These are phyloP conservation scores for Acrocephalus arundinaceus DNA, from an alignment of 2,113 vertebrate genomes.

Conservation along the genomic window DNA sequence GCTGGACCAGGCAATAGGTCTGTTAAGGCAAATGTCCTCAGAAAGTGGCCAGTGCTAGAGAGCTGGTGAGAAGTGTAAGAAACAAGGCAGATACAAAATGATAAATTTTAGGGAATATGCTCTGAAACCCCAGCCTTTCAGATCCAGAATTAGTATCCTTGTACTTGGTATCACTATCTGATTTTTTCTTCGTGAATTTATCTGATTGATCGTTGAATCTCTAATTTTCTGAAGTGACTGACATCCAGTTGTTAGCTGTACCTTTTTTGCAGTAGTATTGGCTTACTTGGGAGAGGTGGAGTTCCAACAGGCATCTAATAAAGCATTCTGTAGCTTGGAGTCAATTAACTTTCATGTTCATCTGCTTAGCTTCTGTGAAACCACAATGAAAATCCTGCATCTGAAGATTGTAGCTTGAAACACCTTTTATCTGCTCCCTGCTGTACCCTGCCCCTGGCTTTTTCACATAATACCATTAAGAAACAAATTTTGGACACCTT, in stretches of 20 bases:
- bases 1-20: not conserved
- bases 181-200: not conserved
- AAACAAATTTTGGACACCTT: not conserved
- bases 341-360: slow-evolving; percentile 3
- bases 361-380: slow-evolving; percentile 7
- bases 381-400: not conserved
- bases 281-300: not conserved
- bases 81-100: not conserved
- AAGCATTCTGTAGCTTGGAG: not conserved
- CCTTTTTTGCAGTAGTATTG: not conserved
- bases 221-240: not conserved
- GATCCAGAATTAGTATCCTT: not conserved
- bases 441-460: not conserved
- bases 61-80: not conserved
- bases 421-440: not conserved
- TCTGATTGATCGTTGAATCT: not conserved
- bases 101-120: not conserved
- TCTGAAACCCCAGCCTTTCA: not conserved
- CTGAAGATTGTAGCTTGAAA: not conserved
- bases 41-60: not conserved
- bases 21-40: not conserved
- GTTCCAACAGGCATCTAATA: not conserved
- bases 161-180: not conserved
- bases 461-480: not conserved
- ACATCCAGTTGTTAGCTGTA: not conserved